These are phyloP conservation scores for Pomacea maculata DNA, from an alignment of 1,140 invertebrate species.

Conservation along the genomic window DNA sequence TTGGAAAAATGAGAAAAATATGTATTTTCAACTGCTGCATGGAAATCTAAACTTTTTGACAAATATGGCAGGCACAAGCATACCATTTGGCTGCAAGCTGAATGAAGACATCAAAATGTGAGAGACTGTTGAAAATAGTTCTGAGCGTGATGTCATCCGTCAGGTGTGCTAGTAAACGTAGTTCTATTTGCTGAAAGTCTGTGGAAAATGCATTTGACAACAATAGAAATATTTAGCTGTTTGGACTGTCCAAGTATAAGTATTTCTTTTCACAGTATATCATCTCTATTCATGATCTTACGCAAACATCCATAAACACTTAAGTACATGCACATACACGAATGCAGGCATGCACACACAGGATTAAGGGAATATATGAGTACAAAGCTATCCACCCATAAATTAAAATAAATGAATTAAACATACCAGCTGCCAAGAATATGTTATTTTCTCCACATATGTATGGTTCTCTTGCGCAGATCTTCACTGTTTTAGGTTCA, in stretches of 20 bases:
- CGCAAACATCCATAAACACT: no score
- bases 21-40: no score
- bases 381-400: neutral
- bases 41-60: no score
- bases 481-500: constrained; percentile 25
- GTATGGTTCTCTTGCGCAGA: constrained; percentile 56
- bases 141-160: constrained; percentile 67
- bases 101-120: constrained; percentile 67
- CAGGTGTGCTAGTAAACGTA: constrained; percentile 70
- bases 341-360: no score
- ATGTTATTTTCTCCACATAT: constrained; percentile 45
- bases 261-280: no score
- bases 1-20: no score
- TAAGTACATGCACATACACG: no score
- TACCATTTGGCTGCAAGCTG: constrained; percentile 69
- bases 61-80: constrained; percentile 8
- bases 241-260: no score
- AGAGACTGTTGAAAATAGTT: constrained; percentile 57
- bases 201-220: constrained; percentile 24
- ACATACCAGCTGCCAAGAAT: constrained; percentile 54
- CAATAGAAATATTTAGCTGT: no score
- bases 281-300: no score
- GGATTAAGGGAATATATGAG: neutral
- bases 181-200: constrained; percentile 73
- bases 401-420: neutral